Base-by-base conservation (phyloP, 2,113 vertebrate genomes). In the Phoenicopterus ruber region DNA sequence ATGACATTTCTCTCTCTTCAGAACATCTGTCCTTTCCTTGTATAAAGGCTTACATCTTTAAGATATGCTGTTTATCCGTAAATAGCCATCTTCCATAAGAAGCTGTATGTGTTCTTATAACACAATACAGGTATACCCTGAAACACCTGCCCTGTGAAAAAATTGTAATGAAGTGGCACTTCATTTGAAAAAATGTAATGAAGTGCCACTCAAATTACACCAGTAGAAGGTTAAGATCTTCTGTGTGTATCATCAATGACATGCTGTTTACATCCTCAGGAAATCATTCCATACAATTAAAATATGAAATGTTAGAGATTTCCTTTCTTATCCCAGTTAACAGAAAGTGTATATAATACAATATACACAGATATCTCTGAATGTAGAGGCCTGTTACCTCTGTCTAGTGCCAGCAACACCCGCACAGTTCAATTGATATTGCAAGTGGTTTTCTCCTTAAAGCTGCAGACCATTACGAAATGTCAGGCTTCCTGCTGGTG, bases 401-500 rank as follows among this genome's bases (percentile, higher is more conserved):
- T 72, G 80, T 50, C 57, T 90, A 86, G 63, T 55, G 59, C 76
- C 86, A 88, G 80, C 77, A 93, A 59, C 89, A 90, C 42, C 36
- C 17, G 0, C 49, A 31, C 28, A 17, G 50, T 86, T 65, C 90
- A 77, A 22, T 31, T 61, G 71, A 61, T 17, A 73, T 14, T 49
- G 34, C 63, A 88, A 77, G 46, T 13, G 29, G 8, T 78, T 95
- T 91, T 86, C 89, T 91, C 58, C 82, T 77, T 58, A 81, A 94
- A 92, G 59, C 36, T 81, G 76, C 54, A 80, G 88, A 80, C 47
- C 32, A 55, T 93, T 92, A 79, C 22, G 26, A 90, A 94, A 90
- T 81, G 77, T 83, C 77, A 81, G 67, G 17, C 88, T 92, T 84
- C 72, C 95, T 91, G 46, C 83, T 94, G 88, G 80, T 90, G 80